Conservation (phyloP, 35 echinoderm and acorn worm genomes). For the Acanthaster planci region DNA sequence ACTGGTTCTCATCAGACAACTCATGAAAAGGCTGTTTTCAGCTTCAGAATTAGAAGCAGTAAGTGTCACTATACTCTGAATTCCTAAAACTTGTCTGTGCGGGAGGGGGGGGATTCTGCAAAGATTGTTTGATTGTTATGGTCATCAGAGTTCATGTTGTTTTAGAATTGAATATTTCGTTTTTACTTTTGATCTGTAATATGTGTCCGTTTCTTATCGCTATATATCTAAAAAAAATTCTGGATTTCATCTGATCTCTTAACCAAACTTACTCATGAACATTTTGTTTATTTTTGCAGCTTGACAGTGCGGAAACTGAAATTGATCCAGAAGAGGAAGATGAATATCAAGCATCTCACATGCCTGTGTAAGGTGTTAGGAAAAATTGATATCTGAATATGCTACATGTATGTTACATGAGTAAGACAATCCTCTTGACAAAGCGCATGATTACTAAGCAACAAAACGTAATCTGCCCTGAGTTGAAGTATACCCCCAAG, state of each 20-base stretch:
- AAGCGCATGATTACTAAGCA: no score
- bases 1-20: constrained; percentile 64
- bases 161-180: background rate
- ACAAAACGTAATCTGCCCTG: no score
- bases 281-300: constrained; percentile 44
- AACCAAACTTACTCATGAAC: background rate
- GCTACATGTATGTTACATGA: background rate
- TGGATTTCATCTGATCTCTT: background rate
- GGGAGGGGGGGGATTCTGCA: no score
- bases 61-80: constrained; percentile 39
- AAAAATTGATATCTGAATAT: background rate
- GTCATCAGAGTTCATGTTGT: background rate
- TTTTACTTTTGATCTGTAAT: background rate
- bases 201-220: background rate
- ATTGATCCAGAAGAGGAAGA: constrained; percentile 70
- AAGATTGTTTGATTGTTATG: background rate
- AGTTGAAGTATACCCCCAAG: no score
- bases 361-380: constrained; percentile 49
- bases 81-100: background rate
- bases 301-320: constrained; percentile 73
- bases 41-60: constrained; percentile 80
- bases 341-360: constrained; percentile 69
- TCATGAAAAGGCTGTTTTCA: constrained; percentile 70
- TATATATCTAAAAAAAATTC: background rate
- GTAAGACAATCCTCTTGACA: no score